Evolutionary conservation across 53 echinoderm and acorn worm species (phyloP).

Genomic region (Temnopleurus reevesii): DNA sequence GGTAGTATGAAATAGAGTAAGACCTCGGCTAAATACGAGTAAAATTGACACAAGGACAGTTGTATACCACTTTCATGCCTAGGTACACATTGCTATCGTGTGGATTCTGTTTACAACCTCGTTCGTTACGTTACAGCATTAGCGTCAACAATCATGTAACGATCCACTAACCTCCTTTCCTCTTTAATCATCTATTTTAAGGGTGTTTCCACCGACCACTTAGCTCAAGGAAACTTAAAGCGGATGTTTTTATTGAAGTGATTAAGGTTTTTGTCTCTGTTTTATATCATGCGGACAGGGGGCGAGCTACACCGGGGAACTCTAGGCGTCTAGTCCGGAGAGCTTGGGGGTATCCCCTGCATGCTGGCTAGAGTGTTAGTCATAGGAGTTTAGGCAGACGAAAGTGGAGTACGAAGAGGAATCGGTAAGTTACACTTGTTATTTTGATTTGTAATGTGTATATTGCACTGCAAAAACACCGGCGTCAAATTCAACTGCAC

Average conservation of each 20-base stretch:
- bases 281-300: not conserved
- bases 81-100: not conserved
- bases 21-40: not conserved
- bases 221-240: not conserved
- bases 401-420: too few relatives aligned
- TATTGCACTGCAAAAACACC: too few relatives aligned
- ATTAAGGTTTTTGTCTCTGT: constrained; percentile 1
- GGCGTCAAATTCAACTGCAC: too few relatives aligned
- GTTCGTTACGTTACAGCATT: not conserved
- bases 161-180: not conserved
- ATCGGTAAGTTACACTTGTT: too few relatives aligned
- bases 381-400: too few relatives aligned
- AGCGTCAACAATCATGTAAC: not conserved
- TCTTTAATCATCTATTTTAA: constrained; percentile 11
- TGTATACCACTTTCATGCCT: too few relatives aligned
- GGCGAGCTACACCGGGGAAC: not conserved
- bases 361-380: too few relatives aligned
- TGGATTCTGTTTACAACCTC: not conserved
- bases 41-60: not conserved
- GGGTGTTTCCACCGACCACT: constrained; percentile 5
- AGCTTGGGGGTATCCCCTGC: too few relatives aligned
- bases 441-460: too few relatives aligned
- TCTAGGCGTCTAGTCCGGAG: not conserved
- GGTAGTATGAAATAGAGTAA: too few relatives aligned
- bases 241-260: constrained; percentile 34